Base-by-base conservation (phyloP, 2,113 vertebrate genomes). In the Sebastes schlegelii region DNA sequence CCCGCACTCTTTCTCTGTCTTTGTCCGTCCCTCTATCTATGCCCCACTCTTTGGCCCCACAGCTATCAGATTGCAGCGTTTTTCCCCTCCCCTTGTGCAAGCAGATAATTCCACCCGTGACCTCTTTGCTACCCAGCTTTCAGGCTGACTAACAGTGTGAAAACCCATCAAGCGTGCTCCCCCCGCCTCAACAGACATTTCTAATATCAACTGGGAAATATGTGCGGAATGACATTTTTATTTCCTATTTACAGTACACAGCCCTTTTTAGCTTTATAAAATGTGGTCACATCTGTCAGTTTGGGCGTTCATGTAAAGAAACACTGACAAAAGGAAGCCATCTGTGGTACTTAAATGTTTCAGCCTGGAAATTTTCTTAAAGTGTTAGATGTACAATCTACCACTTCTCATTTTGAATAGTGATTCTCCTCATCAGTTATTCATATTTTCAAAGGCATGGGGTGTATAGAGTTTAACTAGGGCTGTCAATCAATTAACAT, bases 41-140 rank as follows among this genome's bases (percentile, higher is more conserved):
- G 76, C 87, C 90, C 85, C 90, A 86, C 80, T 89, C 86, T 92
- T 91, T 90, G 84, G 88, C 91, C 91, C 85, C 91, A 91, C 52
- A 86, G 88, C 89, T 92, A 93, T 94, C 94, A 88, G 86, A 89
- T 91, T 93, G 82, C 93, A 94, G 76, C 8, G 19, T 77, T 89
- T 88, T 82, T 46, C 87, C 89, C 85, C 86, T 90, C 84, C 91
- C 79, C 88, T 90, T 85, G 83, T 91, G 62, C 79, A 89, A 84
- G 85, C 87, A 83, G 90, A 93, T 92, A 85, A 89, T 92, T 90
- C 79, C 60, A 77, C 82, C 89, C 79, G 5, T 89, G 92, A 92
- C 90, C 88, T 84, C 80, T 83, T 52, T 81, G 81, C 80, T 79
- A 52, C 75, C 84, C 73, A 75, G 88, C 74, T 88, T 80, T 85